phyloP scores from a whole-genome alignment of 2,888 invertebrate genomes.

The Lysandra coridon region DNA sequence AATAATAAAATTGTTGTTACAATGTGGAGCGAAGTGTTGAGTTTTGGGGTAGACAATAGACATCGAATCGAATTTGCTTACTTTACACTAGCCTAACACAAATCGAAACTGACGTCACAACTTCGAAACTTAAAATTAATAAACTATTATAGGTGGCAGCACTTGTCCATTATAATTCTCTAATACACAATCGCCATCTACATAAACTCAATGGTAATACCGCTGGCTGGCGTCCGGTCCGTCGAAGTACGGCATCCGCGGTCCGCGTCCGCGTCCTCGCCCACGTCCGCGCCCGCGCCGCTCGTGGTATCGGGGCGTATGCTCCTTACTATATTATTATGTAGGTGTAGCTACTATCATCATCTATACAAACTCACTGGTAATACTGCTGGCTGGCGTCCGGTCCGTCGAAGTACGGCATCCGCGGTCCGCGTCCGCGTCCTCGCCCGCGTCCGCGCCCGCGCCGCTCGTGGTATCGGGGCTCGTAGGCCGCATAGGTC shows the following conservation, averaged over 20 bases:
- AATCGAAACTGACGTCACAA: too few species aligned
- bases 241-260: conserved; percentile 52
- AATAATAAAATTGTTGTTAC: too few species aligned
- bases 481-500: conserved; percentile 51
- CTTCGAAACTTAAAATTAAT: too few species aligned
- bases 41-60: too few species aligned
- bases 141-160: too few species aligned
- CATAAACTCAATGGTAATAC: conserved; percentile 22
- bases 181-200: too few species aligned
- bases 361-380: conserved; percentile 49
- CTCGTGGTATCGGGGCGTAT: conserved; percentile 42
- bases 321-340: conserved; percentile 44
- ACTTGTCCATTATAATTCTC: too few species aligned
- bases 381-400: conserved; percentile 68
- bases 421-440: conserved; percentile 46
- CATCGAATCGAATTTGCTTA: too few species aligned
- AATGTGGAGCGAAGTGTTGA: too few species aligned
- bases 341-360: too few species aligned
- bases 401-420: conserved; percentile 72
- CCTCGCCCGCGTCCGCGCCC: conserved; percentile 48
- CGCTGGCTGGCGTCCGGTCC: background rate
- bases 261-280: conserved; percentile 47
- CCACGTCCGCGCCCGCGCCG: conserved; percentile 45
- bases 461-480: conserved; percentile 37
- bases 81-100: too few species aligned